These are phyloP conservation scores for Oegoconia quadripuncta DNA, from an alignment of 2,888 invertebrate species.

Conservation along the genomic window DNA sequence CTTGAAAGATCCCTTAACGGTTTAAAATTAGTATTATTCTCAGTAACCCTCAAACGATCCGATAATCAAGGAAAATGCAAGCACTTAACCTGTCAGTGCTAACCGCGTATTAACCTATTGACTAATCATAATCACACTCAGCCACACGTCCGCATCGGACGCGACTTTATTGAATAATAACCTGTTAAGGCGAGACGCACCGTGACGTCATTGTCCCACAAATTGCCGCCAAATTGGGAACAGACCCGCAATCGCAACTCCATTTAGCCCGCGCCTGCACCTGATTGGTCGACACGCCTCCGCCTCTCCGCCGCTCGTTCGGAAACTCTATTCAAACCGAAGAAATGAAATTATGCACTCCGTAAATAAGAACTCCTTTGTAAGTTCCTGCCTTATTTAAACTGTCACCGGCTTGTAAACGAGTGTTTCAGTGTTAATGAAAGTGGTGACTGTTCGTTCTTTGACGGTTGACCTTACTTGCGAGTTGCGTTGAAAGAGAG, in stretches of 20 bases:
- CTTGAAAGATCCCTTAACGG: too few species aligned
- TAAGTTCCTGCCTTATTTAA: conserved; percentile 51
- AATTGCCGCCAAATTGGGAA: conserved; percentile 74
- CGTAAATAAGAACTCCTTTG: conserved; percentile 64
- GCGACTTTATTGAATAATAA: conserved; percentile 71
- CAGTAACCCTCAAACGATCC: too few species aligned
- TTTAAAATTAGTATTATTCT: too few species aligned
- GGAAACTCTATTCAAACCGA: conserved; percentile 42
- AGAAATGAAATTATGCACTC: conserved; percentile 73
- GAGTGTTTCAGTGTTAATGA: conserved; percentile 20
- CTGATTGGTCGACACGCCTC: conserved; percentile 71
- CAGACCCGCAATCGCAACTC: conserved; percentile 61
- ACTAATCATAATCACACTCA: conserved; percentile 71
- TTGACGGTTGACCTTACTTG: conserved; percentile 2
- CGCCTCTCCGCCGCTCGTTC: conserved; percentile 26
- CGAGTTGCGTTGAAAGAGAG: too few species aligned
- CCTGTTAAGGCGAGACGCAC: conserved; percentile 55
- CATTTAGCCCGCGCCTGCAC: conserved; percentile 65
- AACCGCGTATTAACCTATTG: conserved; percentile 61
- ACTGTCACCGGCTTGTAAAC: conserved; percentile 29
- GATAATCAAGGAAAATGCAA: not conserved
- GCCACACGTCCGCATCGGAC: conserved; percentile 67
- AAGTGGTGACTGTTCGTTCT: conserved; percentile 29
- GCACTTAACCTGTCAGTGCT: conserved; percentile 30
- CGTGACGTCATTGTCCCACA: conserved; percentile 62